Base-by-base conservation (phyloP, 2,113 vertebrate species). In the Gila orcuttii region DNA sequence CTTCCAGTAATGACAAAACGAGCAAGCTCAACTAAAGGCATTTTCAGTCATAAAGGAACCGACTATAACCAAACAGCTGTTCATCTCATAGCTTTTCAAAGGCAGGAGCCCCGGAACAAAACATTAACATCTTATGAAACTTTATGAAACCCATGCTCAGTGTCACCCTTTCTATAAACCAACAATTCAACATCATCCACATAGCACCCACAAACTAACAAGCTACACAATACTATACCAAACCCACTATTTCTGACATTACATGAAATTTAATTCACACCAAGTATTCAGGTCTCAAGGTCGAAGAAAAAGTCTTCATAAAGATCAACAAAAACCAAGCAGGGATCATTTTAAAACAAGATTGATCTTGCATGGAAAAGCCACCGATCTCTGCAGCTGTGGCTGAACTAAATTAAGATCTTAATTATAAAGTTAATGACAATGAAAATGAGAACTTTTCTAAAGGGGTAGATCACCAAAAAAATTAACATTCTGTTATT, bases 221-320 rank as follows among this genome's bases (percentile, higher is more conserved):
- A 25, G 17, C 45, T 52, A 82, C 62, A 69, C 47, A 64, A 64
- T 11, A 69, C 64, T 33, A 82, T 23, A 82, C 62, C 42, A 52
- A 82, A 69, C 80, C 28, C 28, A 82, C 80, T 36, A 82, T 60
- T 62, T 79, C 25, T 31, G 25, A 82, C n/a, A 33, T 52, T 69
- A 82, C 47, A 52, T 69, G 8, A 64, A 39, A 60, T 39, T 47
- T 6, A 52, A 66, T 52, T 36, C 10, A 25, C 45, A 52, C 17
- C 45, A 28, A 52, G 3, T n/a, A 69, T 50, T 80, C 21, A 19
- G 39, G 59, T 64, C 17, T 57, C 55, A 57, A 57, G 21, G 2
- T 47, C 36, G 3, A 13, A 25, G n/a, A 12, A 71, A 45, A 64
- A 64, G 17, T 45, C 13, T 80, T 57, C 47, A 4, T 75, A 33